Percentiles rank a stretch among this genome's conserved stretches.
Conservation (phyloP, 2,113 vertebrate species). For the Spermophilus dauricus region DNA sequence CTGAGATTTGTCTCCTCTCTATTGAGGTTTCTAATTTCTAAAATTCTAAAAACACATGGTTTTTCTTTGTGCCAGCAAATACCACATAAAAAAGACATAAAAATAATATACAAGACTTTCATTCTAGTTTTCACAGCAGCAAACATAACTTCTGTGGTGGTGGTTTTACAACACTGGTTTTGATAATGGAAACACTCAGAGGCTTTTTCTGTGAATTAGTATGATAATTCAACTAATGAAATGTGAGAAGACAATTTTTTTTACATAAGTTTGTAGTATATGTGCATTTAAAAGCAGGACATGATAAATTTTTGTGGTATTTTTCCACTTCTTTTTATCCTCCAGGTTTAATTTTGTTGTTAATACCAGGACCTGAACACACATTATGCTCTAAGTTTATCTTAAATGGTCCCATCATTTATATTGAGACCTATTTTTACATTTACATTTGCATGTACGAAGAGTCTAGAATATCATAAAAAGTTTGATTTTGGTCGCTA, state of each 20-base stretch:
- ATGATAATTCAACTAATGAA: too few species aligned
- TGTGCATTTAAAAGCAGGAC: neutral
- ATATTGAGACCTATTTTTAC: neutral
- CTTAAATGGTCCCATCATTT: neutral
- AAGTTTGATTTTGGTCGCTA: neutral
- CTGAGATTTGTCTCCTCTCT: neutral
- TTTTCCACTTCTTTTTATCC: neutral
- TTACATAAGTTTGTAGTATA: neutral
- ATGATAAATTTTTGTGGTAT: fast-evolving
- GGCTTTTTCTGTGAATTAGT: neutral
- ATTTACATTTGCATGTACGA: neutral
- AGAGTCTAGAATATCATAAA: neutral
- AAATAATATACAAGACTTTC: too few species aligned
- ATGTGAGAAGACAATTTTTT: neutral
- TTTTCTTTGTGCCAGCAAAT: too few species aligned
- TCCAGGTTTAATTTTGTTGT: fast-evolving
- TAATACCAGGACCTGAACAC: neutral
- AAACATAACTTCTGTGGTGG: too few species aligned
- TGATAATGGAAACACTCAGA: too few species aligned
- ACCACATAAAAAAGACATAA: too few species aligned
- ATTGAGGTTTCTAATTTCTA: neutral
- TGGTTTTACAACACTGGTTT: too few species aligned
- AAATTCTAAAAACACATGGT: neutral
- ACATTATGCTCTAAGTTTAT: too few species aligned
- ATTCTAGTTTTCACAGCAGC: too few species aligned